Conservation (phyloP, 1,140 invertebrate genomes). For the Pteromalus puparum region DNA sequence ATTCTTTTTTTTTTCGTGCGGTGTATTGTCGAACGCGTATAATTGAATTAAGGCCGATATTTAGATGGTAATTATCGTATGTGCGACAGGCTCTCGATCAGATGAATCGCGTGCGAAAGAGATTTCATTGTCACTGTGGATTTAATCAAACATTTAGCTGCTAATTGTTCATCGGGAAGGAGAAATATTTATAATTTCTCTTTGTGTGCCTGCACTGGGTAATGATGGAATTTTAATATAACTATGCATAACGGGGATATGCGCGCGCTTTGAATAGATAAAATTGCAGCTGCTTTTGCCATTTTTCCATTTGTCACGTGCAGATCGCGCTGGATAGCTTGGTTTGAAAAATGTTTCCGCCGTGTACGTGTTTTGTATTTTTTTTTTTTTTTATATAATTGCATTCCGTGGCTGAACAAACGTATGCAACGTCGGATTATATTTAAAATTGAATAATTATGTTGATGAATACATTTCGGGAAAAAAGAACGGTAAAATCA, state of each 20-base stretch:
- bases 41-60: too few relatives aligned
- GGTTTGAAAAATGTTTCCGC: conserved; percentile 28
- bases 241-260: background rate
- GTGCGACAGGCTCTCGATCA: background rate
- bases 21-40: too few relatives aligned
- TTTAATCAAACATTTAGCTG: background rate
- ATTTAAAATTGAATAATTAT: too few relatives aligned
- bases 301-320: background rate
- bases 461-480: too few relatives aligned
- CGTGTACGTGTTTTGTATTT: background rate
- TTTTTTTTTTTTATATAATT: background rate
- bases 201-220: background rate
- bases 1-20: background rate
- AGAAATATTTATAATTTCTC: background rate
- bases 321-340: background rate
- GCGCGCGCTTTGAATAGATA: background rate
- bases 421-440: background rate
- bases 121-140: background rate
- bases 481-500: too few relatives aligned
- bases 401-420: background rate
- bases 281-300: background rate
- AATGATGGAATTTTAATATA: conserved; percentile 9
- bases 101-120: background rate
- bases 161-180: background rate
- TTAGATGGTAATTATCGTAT: too few relatives aligned